A percentile compares a stretch with the other conserved stretches of the same genome.
These are phyloP conservation scores for Oligia fasciuncula DNA, from an alignment of 2,888 invertebrate genomes.

Conservation along the genomic window DNA sequence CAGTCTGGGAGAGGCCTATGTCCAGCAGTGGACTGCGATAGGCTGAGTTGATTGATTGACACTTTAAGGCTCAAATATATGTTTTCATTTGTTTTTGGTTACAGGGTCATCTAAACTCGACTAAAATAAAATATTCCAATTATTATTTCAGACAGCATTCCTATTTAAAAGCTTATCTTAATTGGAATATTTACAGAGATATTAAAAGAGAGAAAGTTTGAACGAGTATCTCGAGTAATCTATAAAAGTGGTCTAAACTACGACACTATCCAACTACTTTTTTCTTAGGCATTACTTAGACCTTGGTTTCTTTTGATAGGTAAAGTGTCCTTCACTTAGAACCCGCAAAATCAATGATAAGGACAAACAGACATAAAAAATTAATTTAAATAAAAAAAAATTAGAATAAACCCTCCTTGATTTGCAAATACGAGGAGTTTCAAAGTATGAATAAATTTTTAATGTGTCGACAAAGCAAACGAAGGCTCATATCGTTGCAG, in stretches of 20 bases:
- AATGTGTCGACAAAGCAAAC: not conserved
- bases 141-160: not conserved
- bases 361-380: not conserved
- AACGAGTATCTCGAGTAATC: conserved; percentile 34
- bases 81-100: conserved; percentile 1
- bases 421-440: conserved; percentile 1
- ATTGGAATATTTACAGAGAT: conserved; percentile 47
- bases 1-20: no score
- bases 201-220: conserved; percentile 48
- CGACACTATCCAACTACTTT: conserved; percentile 50
- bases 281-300: conserved; percentile 27
- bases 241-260: conserved; percentile 59
- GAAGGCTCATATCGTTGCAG: not conserved
- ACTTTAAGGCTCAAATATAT: conserved; percentile 2
- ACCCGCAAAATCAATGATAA: conserved; percentile 9
- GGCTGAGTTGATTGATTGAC: not conserved
- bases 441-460: conserved; percentile 3
- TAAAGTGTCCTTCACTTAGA: conserved; percentile 12
- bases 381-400: not conserved
- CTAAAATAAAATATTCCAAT: not conserved
- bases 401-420: not conserved
- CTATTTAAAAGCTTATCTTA: conserved; percentile 43
- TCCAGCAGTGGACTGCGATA: no score
- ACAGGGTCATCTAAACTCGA: not conserved
- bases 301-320: conserved; percentile 33